Percentiles rank a stretch among this genome's conserved stretches.
These are phyloP conservation scores for Cyrtonyx montezumae DNA, from an alignment of 2,113 vertebrate species.

Conservation along the genomic window DNA sequence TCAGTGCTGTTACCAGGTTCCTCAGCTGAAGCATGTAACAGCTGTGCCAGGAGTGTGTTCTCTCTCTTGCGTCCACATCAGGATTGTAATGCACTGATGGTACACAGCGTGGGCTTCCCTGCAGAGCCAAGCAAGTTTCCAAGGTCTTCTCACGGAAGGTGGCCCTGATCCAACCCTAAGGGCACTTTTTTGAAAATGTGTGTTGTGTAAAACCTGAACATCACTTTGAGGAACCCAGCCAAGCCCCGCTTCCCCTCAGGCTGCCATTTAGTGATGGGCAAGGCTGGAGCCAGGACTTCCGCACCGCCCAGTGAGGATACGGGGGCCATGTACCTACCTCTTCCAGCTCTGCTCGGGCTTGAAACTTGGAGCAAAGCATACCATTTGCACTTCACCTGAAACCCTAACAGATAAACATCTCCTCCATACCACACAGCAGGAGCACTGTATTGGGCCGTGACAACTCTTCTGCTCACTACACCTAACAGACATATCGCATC, in stretches of 20 bases:
- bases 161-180: not conserved
- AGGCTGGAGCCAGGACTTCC: not conserved
- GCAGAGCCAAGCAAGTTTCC: not conserved
- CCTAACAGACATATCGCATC: not conserved
- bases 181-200: not conserved
- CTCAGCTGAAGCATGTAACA: slow-evolving; percentile 52
- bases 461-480: not conserved
- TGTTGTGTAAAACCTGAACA: slow-evolving; percentile 9
- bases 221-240: slow-evolving; percentile 24
- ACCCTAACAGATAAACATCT: slow-evolving; percentile 38
- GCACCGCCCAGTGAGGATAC: not conserved
- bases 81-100: slow-evolving; percentile 41
- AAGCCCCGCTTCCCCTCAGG: not conserved
- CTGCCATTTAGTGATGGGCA: not conserved
- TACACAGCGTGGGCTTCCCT: not conserved
- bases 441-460: not conserved
- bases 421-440: not conserved
- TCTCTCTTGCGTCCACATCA: not conserved
- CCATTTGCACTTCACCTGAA: not conserved
- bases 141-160: not conserved
- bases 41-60: not conserved
- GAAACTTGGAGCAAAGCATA: not conserved
- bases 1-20: slow-evolving; percentile 54
- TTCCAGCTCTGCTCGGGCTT: slow-evolving; percentile 35
- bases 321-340: rapidly evolving